Percentiles rank a stretch among this genome's conserved stretches.
Conservation (phyloP, 2,888 invertebrate genomes). For the Apamea sordens region DNA sequence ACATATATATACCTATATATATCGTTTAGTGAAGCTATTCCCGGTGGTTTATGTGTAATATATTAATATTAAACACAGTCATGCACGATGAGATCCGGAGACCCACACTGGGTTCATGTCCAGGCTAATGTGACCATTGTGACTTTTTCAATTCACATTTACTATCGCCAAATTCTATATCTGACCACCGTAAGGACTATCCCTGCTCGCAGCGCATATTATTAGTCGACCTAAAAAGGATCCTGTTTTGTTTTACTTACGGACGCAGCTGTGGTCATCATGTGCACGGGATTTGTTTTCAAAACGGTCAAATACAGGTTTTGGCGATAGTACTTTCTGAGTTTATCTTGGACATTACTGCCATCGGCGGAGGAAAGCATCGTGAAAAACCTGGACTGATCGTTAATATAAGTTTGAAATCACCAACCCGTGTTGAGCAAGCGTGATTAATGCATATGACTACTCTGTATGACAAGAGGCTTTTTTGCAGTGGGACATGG, state of each 20-base stretch:
- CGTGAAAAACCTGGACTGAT: neutral
- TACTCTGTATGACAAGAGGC: too few species aligned
- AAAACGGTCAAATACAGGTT: too few species aligned
- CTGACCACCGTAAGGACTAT: too few species aligned
- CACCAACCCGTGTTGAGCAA: neutral
- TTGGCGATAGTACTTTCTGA: neutral
- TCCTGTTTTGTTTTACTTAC: too few species aligned
- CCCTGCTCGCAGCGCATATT: too few species aligned
- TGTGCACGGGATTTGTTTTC: too few species aligned
- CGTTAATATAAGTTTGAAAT: neutral
- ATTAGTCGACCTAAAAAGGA: too few species aligned
- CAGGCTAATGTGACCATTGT: neutral
- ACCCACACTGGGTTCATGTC: neutral
- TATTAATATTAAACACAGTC: neutral
- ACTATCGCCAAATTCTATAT: too few species aligned
- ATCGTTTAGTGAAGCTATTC: neutral
- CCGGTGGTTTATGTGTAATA: neutral
- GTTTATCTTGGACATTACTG: neutral
- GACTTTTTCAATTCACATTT: neutral
- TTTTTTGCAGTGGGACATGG: neutral
- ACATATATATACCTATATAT: neutral
- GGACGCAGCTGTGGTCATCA: too few species aligned
- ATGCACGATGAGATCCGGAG: neutral
- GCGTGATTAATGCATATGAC: neutral
- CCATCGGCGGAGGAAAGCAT: too few species aligned